phyloP scores from a whole-genome alignment of 2,888 invertebrate species.

The Malthinus seriepunctatus region DNA sequence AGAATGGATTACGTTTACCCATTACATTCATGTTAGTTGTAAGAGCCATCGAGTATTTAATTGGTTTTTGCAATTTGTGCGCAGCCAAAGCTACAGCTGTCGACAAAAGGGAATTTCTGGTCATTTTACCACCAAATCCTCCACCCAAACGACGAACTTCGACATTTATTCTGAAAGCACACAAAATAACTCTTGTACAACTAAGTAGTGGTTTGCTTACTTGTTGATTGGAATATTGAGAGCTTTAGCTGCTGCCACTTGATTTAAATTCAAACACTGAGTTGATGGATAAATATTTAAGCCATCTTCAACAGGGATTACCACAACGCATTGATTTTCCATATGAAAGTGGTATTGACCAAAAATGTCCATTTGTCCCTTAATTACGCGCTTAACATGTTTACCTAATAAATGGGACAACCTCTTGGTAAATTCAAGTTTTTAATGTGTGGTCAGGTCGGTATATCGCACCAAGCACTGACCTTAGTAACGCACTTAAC shows the following conservation, averaged over 20 bases:
- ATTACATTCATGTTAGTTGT: slow-evolving; percentile 72
- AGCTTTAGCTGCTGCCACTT: slow-evolving; percentile 58
- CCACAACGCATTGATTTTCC: slow-evolving; percentile 71
- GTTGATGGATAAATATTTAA: slow-evolving; percentile 65
- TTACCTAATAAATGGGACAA: slow-evolving; percentile 34
- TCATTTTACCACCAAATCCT: slow-evolving; percentile 78
- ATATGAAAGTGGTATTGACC: slow-evolving; percentile 78
- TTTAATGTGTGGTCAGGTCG: no score
- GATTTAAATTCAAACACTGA: slow-evolving; percentile 67
- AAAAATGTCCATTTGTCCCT: slow-evolving; percentile 60
- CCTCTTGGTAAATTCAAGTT: no score
- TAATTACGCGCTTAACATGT: slow-evolving; percentile 57
- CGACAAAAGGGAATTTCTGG: slow-evolving; percentile 61
- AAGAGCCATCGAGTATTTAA: slow-evolving; percentile 71
- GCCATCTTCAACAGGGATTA: slow-evolving; percentile 68
- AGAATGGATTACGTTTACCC: slow-evolving; percentile 68
- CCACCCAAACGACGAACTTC: slow-evolving; percentile 77
- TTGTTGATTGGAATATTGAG: slow-evolving; percentile 62
- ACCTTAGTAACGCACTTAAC: no score
- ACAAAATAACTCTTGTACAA: no score
- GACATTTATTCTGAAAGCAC: slow-evolving; percentile 65
- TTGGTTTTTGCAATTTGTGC: slow-evolving; percentile 64
- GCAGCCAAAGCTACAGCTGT: slow-evolving; percentile 74
- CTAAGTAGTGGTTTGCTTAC: slow-evolving; percentile 47
- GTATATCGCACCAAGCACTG: no score